Percentiles rank a stretch among this genome's conserved stretches.
Conservation (phyloP, 2,797 vertebrate species). For the Notamacropus eugenii region DNA sequence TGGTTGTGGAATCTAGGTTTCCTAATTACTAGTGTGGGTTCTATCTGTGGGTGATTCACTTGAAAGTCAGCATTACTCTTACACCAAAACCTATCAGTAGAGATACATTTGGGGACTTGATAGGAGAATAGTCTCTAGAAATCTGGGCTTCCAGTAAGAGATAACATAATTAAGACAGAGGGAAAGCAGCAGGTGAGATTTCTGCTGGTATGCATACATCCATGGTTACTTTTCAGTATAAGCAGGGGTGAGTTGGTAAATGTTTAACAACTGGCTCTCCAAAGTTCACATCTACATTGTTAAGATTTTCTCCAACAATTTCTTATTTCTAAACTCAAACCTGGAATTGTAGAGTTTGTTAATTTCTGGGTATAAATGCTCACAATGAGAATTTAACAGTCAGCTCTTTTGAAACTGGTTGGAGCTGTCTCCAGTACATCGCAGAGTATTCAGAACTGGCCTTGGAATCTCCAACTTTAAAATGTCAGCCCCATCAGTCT, state of each 20-base stretch:
- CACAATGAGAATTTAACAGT: not conserved
- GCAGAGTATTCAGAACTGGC: no score
- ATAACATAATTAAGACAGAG: not conserved
- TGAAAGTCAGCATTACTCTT: not conserved
- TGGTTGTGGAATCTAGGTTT: not conserved
- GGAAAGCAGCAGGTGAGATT: not conserved
- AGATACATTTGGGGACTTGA: not conserved
- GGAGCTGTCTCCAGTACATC: no score
- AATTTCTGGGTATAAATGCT: not conserved
- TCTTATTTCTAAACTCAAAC: not conserved
- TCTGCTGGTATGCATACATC: not conserved
- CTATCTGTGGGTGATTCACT: not conserved
- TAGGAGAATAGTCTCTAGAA: not conserved
- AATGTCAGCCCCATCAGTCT: no score
- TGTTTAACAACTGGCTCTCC: not conserved
- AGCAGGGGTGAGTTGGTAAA: not conserved
- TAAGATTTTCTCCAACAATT: not conserved
- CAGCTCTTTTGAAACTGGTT: no score
- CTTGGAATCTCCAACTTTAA: no score
- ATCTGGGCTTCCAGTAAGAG: not conserved
- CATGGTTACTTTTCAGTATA: not conserved
- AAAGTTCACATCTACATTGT: not conserved
- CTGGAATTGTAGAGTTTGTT: not conserved
- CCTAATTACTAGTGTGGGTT: not conserved
- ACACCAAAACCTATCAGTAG: not conserved